phyloP scores from a whole-genome alignment of 2,888 invertebrate species.

The Aethes cnicana region DNA sequence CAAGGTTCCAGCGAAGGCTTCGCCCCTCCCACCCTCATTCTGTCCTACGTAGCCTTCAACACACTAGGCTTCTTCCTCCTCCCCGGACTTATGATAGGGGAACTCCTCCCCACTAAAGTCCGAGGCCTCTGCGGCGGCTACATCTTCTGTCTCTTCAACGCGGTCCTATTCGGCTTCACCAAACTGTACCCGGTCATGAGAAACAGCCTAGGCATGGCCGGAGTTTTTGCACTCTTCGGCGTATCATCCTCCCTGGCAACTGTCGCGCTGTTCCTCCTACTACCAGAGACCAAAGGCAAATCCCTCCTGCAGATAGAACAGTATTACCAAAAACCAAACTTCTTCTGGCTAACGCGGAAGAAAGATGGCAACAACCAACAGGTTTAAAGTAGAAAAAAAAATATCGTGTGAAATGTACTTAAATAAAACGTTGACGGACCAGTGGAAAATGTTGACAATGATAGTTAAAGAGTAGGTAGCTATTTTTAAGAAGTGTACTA shows the following conservation, averaged over 20 bases:
- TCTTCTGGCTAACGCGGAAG: slow-evolving; percentile 83
- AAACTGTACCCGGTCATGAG: slow-evolving; percentile 87
- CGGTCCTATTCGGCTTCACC: slow-evolving; percentile 85
- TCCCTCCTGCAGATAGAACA: slow-evolving; percentile 89
- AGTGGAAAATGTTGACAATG: slow-evolving; percentile 17
- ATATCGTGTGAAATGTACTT: slow-evolving; percentile 25
- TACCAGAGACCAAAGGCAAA: slow-evolving; percentile 89
- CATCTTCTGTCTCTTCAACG: slow-evolving; percentile 87
- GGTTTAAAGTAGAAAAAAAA: slow-evolving; percentile 45
- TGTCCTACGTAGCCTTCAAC: slow-evolving; percentile 88
- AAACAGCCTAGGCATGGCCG: slow-evolving; percentile 83
- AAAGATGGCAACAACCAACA: slow-evolving; percentile 53
- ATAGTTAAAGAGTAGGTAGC: slow-evolving; percentile 9
- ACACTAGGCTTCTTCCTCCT: slow-evolving; percentile 88
- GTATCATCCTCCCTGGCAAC: slow-evolving; percentile 84
- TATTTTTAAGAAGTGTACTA: background rate
- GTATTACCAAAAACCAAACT: slow-evolving; percentile 86
- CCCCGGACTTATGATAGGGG: slow-evolving; percentile 89
- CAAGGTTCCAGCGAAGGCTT: slow-evolving; percentile 53
- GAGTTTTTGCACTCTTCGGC: slow-evolving; percentile 88
- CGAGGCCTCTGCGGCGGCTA: slow-evolving; percentile 88
- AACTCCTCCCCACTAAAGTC: slow-evolving; percentile 87
- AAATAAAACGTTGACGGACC: slow-evolving; percentile 20
- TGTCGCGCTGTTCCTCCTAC: slow-evolving; percentile 84
- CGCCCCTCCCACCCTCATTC: slow-evolving; percentile 65